Percentiles rank a stretch among this genome's conserved stretches.
phyloP scores from a whole-genome alignment of 2,888 invertebrate species.

The Hydropsyche betteni region DNA sequence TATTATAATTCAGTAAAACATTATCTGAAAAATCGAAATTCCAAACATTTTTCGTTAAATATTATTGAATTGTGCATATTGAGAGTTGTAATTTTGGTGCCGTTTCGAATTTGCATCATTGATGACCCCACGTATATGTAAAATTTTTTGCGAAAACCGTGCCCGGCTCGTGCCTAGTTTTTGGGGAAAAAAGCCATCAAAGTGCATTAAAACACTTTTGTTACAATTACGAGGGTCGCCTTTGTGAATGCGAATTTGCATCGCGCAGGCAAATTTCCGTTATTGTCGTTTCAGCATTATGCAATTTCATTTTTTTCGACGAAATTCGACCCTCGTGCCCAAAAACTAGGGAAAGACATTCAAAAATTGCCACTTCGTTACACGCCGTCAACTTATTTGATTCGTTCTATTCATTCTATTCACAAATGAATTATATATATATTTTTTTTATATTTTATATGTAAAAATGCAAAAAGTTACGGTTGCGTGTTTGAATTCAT shows the following conservation, averaged over 20 bases:
- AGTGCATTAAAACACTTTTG: conserved; percentile 44
- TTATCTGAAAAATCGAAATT: too few species aligned
- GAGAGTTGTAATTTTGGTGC: not conserved
- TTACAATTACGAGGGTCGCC: conserved; percentile 40
- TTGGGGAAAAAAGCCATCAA: conserved; percentile 37
- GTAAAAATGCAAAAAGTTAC: too few species aligned
- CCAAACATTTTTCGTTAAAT: not conserved
- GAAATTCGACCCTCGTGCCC: not conserved
- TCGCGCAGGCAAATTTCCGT: conserved; percentile 42
- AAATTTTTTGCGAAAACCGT: conserved; percentile 20
- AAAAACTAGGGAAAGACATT: not conserved
- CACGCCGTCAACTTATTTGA: not conserved
- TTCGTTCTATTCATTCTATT: not conserved
- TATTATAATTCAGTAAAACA: too few species aligned
- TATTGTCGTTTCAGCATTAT: conserved; percentile 39
- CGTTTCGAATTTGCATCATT: conserved; percentile 26
- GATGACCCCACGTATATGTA: conserved; percentile 17
- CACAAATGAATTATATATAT: too few species aligned
- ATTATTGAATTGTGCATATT: conserved; percentile 44
- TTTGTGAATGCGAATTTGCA: conserved; percentile 42
- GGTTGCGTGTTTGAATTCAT: too few species aligned
- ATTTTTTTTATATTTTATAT: too few species aligned
- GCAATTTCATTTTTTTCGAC: conserved; percentile 5
- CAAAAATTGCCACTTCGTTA: conserved; percentile 23
- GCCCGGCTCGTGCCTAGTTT: conserved; percentile 29